Percentiles rank a stretch among this genome's conserved stretches.
These are phyloP conservation scores for Perognathus longimembris DNA, from an alignment of 2,113 vertebrate genomes.

Conservation along the genomic window DNA sequence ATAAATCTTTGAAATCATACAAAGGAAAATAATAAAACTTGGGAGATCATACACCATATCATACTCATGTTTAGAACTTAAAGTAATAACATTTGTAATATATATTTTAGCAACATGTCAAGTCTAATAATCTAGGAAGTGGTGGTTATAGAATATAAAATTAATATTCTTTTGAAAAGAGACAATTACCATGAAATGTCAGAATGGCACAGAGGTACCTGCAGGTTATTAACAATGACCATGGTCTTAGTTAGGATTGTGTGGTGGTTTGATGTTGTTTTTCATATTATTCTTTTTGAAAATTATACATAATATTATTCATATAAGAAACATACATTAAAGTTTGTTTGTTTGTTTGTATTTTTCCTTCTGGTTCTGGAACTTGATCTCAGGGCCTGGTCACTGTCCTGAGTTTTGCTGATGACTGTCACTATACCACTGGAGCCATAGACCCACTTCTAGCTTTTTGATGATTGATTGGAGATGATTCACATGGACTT, in stretches of 20 bases:
- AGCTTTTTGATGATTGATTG: too few species aligned
- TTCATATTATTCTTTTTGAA: conserved; percentile 1
- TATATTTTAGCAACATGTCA: background rate
- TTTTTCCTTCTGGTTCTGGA: too few species aligned
- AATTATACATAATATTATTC: background rate
- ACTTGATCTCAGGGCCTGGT: too few species aligned
- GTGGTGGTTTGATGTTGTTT: background rate
- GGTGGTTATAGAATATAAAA: background rate
- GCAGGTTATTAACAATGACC: background rate
- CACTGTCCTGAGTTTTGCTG: too few species aligned
- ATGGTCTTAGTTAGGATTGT: background rate
- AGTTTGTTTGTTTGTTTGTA: too few species aligned
- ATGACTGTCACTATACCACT: too few species aligned
- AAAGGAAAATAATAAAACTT: background rate
- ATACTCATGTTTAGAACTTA: background rate
- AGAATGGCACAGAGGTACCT: background rate
- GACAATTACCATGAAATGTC: accelerated
- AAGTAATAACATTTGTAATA: background rate
- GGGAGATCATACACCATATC: background rate
- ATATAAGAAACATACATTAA: background rate
- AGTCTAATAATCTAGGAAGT: background rate
- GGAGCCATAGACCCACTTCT: too few species aligned
- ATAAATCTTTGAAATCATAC: background rate
- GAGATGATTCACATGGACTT: too few species aligned
- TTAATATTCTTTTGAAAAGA: background rate